These are phyloP conservation scores for Drosophila arizonae DNA, from an alignment of 1,140 invertebrate genomes.

Conservation along the genomic window DNA sequence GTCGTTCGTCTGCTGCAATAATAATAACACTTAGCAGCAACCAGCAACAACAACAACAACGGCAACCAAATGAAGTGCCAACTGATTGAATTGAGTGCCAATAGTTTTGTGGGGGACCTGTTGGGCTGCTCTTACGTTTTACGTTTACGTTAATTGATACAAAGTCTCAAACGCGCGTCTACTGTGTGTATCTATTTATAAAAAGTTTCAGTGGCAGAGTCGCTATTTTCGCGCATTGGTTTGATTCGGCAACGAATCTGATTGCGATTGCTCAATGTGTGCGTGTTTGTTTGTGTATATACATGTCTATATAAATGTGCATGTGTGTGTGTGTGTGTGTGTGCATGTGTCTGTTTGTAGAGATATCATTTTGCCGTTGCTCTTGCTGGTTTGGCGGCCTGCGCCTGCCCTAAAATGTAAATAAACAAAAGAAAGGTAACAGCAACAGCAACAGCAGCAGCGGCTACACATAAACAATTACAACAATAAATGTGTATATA, in stretches of 20 bases:
- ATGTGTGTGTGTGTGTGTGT: background rate
- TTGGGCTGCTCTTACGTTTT: constrained; percentile 38
- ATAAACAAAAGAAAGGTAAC: constrained; percentile 69
- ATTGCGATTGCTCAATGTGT: constrained; percentile 68
- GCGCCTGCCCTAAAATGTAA: constrained; percentile 74
- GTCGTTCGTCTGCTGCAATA: constrained; percentile 53
- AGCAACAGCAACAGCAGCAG: constrained; percentile 21
- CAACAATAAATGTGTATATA: constrained; percentile 69
- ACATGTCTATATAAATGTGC: too few relatives aligned
- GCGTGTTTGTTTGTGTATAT: constrained; percentile 9
- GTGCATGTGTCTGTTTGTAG: constrained; percentile 1
- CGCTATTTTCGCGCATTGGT: constrained; percentile 74
- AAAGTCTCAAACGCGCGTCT: constrained; percentile 69
- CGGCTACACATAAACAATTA: constrained; percentile 65
- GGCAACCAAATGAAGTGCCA: constrained; percentile 58
- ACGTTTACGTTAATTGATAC: constrained; percentile 71
- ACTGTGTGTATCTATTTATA: constrained; percentile 62
- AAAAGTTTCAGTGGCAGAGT: constrained; percentile 51
- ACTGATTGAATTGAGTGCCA: constrained; percentile 57
- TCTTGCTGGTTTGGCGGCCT: constrained; percentile 47
- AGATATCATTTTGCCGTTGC: constrained; percentile 25
- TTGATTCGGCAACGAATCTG: constrained; percentile 59
- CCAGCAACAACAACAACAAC: constrained; percentile 23
- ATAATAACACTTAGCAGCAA: constrained; percentile 28
- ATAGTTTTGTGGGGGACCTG: constrained; percentile 26